A percentile compares a stretch with the other conserved stretches of the same genome.
Conservation (phyloP, 2,113 vertebrate genomes). For the Phainopepla nitens region DNA sequence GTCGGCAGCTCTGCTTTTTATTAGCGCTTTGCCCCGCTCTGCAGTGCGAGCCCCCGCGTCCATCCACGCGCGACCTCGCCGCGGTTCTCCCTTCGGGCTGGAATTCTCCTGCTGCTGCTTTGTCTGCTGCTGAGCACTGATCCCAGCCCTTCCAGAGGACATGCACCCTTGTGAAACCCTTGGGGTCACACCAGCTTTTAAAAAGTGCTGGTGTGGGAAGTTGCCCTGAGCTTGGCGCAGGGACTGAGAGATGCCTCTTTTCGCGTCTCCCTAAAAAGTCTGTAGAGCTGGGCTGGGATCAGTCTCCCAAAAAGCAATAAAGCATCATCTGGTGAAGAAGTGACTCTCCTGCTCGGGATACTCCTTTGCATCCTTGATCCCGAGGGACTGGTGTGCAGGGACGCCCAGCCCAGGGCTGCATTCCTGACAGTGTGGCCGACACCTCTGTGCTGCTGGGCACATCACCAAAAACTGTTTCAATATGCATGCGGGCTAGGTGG, state of each 20-base stretch:
- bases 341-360: neutral
- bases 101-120: neutral
- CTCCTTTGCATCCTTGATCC: neutral
- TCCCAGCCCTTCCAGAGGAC: neutral
- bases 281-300: neutral
- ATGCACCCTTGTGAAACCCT: rapidly evolving
- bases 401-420: neutral
- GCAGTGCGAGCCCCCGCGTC: neutral
- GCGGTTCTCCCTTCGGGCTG: rapidly evolving
- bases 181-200: neutral
- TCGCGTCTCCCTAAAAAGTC: neutral
- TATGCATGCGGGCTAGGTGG: rapidly evolving
- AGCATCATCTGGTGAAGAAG: neutral
- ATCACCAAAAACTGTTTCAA: neutral
- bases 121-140: neutral
- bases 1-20: conserved; percentile 38
- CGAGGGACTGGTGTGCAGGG: neutral
- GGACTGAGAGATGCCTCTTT: no score
- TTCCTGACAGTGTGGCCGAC: rapidly evolving
- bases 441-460: neutral
- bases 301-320: neutral
- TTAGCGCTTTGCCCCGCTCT: neutral
- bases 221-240: neutral
- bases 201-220: neutral
- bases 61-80: rapidly evolving